phyloP scores from a whole-genome alignment of 2,888 invertebrate genomes.

The Reticulitermes lucifugus region DNA sequence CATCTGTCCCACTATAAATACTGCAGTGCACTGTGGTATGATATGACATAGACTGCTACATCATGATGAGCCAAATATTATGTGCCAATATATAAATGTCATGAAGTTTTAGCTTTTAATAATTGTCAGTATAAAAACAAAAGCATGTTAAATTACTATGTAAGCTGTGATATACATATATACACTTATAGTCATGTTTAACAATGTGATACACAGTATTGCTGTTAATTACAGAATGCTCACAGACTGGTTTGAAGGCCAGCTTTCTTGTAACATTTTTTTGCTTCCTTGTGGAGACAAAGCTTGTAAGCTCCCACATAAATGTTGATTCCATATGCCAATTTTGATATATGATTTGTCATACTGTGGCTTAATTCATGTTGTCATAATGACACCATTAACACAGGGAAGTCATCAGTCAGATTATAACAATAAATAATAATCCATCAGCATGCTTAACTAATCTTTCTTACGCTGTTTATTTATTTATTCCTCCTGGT shows the following conservation, averaged over 20 bases:
- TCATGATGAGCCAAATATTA: too few species aligned
- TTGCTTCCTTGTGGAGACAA: neutral
- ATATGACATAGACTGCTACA: too few species aligned
- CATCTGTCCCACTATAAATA: too few species aligned
- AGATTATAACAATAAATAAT: too few species aligned
- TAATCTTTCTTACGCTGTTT: too few species aligned
- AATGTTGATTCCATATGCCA: neutral
- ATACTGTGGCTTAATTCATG: too few species aligned
- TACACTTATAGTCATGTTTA: neutral
- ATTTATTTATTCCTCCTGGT: too few species aligned
- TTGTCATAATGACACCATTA: too few species aligned
- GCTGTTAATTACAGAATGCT: neutral
- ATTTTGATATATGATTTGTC: too few species aligned
- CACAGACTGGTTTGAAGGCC: neutral
- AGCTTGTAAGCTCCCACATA: neutral
- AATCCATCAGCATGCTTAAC: too few species aligned
- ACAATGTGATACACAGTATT: conserved; percentile 19
- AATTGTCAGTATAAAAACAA: neutral
- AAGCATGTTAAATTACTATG: neutral
- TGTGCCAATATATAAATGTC: neutral
- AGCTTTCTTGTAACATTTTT: neutral
- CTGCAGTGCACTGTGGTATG: too few species aligned
- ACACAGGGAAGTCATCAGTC: too few species aligned
- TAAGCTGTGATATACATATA: conserved; percentile 8
- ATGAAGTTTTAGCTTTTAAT: neutral